Base-by-base conservation (phyloP, 2,888 invertebrate species). In the Latrodectus elegans region DNA sequence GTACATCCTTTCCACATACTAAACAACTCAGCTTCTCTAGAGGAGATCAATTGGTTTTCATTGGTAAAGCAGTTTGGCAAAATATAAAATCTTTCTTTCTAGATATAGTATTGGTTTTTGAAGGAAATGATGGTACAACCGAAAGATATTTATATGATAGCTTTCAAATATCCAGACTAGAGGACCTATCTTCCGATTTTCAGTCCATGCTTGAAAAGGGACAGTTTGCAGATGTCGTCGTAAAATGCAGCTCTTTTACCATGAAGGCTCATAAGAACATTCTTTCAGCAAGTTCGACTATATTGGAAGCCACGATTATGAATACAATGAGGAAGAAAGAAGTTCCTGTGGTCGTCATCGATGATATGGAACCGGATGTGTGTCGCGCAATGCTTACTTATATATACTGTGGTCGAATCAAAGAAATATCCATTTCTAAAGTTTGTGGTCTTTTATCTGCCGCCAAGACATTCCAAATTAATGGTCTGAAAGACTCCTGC, bases 361-460 rank as follows among this genome's bases (percentile, higher is more conserved):
- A 15, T 4, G 75, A 75, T n/a, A 38, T 75, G 12, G 64, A 49
- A 0, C 15, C 64, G 14, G 12, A 22, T 64, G 49, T 49, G 15
- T 60, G 60, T 60, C n/a, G 38, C 9, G 64, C 12, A 15, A 49
- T 75, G 49, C 38, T 75, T 11, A 64, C 10, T 1, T 75, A n/a
- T n/a, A 49, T 75, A 10, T 75, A 75, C 49, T 38, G 55, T 1
- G 75, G 75, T n/a, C 12, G 38, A 12, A 64, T n/a, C 10, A n/a
- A 52, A 38, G 38, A 49, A 8, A 4, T 26, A 4, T 55, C 75
- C 15, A 15, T 11, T 12, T 12, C n/a, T 8, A 15, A 11, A 11
- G 75, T 60, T 10, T 12, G 64, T 15, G 75, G 60, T 26, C 64
- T 75, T 4, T 38, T 75, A 55, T 75, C n/a, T 38, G 75, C 60